Conservation (phyloP, 92 coral and sea anemone genomes). For the Galaxea fascicularis region DNA sequence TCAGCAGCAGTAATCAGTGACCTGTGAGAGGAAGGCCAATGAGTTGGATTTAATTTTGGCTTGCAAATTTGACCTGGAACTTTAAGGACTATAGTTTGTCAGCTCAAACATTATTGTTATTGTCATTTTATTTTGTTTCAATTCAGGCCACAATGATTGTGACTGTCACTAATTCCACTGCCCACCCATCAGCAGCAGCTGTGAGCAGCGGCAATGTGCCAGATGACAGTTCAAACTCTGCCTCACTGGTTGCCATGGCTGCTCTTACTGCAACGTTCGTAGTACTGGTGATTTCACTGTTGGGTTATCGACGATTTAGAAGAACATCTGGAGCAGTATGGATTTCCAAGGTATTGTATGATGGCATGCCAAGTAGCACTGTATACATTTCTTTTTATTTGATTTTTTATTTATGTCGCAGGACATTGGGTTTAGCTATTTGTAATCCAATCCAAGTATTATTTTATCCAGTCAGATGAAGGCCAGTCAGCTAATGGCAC, state of each 20-base stretch:
- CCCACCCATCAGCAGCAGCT: constrained; percentile 15
- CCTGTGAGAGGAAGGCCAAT: too few species aligned
- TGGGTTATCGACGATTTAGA: constrained; percentile 54
- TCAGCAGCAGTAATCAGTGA: too few species aligned
- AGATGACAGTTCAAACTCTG: constrained; percentile 36
- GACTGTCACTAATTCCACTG: neutral
- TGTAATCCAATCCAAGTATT: too few species aligned
- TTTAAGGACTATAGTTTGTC: neutral
- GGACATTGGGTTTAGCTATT: too few species aligned
- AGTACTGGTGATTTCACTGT: constrained; percentile 32
- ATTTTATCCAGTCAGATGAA: too few species aligned
- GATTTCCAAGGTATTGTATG: constrained; percentile 55
- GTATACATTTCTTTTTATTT: neutral
- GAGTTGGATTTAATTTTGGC: too few species aligned
- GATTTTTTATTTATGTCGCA: neutral
- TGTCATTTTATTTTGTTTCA: neutral
- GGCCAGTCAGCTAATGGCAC: too few species aligned
- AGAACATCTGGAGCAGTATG: constrained; percentile 78
- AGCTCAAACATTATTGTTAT: neutral
- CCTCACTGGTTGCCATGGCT: constrained; percentile 40
- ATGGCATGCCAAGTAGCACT: too few species aligned
- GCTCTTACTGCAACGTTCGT: constrained; percentile 31
- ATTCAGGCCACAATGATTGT: constrained; percentile 25
- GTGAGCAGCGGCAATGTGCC: neutral
- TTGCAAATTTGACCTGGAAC: too few species aligned